Evolutionary conservation across 1,140 invertebrate species (phyloP).

Genomic region (Oncopodura yosiiana): DNA sequence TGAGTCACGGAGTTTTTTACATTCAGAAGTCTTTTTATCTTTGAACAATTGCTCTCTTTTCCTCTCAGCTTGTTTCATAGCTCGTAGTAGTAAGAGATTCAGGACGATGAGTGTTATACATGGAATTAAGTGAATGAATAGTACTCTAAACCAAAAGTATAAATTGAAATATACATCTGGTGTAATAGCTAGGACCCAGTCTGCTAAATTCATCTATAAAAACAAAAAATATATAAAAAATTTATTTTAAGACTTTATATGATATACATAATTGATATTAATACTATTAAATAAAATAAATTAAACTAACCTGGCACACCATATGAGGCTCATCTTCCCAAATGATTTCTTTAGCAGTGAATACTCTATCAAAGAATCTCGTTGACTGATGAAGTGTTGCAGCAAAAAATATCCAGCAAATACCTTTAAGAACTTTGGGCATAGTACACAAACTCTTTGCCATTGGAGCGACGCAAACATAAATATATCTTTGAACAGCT

Average conservation of each 20-base stretch:
- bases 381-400: conserved; percentile 68
- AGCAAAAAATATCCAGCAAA: conserved; percentile 60
- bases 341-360: conserved; percentile 44
- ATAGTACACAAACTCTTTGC: conserved; percentile 79
- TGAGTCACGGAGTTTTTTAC: conserved; percentile 67
- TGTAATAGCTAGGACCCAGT: conserved; percentile 55
- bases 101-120: conserved; percentile 79
- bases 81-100: conserved; percentile 74
- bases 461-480: conserved; percentile 77
- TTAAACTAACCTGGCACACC: too few species aligned
- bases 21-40: conserved; percentile 66
- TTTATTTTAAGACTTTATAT: too few species aligned
- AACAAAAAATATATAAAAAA: too few species aligned
- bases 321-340: conserved; percentile 51
- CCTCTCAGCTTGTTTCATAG: conserved; percentile 68
- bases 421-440: conserved; percentile 63
- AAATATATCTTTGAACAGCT: conserved; percentile 81
- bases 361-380: conserved; percentile 61
- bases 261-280: too few species aligned
- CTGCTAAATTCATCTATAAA: conserved; percentile 47
- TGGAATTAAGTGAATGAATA: conserved; percentile 82
- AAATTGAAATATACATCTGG: conserved; percentile 63
- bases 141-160: conserved; percentile 74
- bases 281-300: too few species aligned
- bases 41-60: conserved; percentile 69